These are phyloP conservation scores for Coryphaenoides rupestris DNA, from an alignment of 2,113 vertebrate species.

Conservation along the genomic window DNA sequence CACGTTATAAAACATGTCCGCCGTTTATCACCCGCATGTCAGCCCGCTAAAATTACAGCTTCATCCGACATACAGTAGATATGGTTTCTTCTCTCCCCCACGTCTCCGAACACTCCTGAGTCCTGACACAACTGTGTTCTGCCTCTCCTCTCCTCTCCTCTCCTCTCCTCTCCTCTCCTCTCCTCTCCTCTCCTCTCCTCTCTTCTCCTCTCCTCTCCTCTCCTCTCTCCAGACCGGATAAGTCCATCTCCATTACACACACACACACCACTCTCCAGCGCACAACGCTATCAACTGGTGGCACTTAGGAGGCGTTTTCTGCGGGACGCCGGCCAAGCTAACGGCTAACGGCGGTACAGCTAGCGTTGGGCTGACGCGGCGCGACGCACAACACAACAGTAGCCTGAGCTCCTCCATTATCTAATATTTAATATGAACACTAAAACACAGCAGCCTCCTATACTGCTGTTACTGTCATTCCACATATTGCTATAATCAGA, in stretches of 20 bases:
- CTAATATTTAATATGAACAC: too few relatives aligned
- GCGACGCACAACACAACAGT: too few relatives aligned
- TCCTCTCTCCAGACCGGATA: background rate
- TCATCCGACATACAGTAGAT: background rate
- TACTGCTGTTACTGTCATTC: too few relatives aligned
- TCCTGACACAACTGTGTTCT: background rate
- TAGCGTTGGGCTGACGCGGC: background rate
- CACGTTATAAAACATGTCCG: too few relatives aligned
- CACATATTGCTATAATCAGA: too few relatives aligned
- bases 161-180: constrained; percentile 4
- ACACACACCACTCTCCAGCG: constrained; percentile 25
- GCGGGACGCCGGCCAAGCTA: constrained; percentile 8
- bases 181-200: background rate
- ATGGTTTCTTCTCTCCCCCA: background rate
- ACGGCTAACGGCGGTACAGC: background rate
- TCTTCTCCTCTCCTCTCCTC: background rate
- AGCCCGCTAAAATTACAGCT: background rate
- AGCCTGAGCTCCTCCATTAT: too few relatives aligned
- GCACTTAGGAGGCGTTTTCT: constrained; percentile 7
- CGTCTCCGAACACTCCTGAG: background rate
- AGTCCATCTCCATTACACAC: background rate
- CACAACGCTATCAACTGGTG: constrained; percentile 36
- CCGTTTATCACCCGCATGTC: too few relatives aligned
- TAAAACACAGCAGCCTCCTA: too few relatives aligned
- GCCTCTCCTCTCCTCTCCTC: background rate